Evolutionary conservation across 2,888 invertebrate species (phyloP).

Genomic region (Chirona hameri): DNA sequence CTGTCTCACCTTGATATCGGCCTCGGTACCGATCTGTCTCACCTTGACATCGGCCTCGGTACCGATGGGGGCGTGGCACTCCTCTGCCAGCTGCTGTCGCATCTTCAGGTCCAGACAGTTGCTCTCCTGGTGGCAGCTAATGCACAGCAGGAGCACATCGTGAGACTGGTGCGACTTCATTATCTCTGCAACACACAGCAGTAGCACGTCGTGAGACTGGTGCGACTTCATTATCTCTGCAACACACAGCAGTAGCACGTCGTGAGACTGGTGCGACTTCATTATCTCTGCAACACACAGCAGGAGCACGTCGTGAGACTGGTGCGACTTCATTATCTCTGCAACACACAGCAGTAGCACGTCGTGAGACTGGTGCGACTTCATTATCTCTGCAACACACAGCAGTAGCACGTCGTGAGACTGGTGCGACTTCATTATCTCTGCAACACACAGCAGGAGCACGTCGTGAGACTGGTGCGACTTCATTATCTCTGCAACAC

Average conservation of each 20-base stretch:
- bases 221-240: conserved; percentile 71
- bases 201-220: conserved; percentile 72
- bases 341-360: conserved; percentile 65
- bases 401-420: conserved; percentile 75
- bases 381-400: conserved; percentile 66
- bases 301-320: conserved; percentile 73
- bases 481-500: conserved; percentile 67
- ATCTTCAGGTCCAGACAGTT: conserved; percentile 61
- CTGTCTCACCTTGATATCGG: conserved; percentile 40
- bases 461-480: conserved; percentile 78
- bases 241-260: conserved; percentile 68
- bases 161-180: conserved; percentile 79
- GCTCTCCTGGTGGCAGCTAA: conserved; percentile 65
- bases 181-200: conserved; percentile 64
- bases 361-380: conserved; percentile 77
- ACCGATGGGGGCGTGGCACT: conserved; percentile 64
- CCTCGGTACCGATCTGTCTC: conserved; percentile 51
- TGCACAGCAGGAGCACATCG: conserved; percentile 71
- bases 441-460: conserved; percentile 64
- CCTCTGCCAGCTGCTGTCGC: conserved; percentile 56
- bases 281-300: conserved; percentile 65
- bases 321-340: conserved; percentile 72
- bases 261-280: conserved; percentile 78
- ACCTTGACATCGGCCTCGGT: conserved; percentile 41
- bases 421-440: conserved; percentile 71